Conservation (phyloP, 2,888 invertebrate species). For the Agonopterix subpropinquella region DNA sequence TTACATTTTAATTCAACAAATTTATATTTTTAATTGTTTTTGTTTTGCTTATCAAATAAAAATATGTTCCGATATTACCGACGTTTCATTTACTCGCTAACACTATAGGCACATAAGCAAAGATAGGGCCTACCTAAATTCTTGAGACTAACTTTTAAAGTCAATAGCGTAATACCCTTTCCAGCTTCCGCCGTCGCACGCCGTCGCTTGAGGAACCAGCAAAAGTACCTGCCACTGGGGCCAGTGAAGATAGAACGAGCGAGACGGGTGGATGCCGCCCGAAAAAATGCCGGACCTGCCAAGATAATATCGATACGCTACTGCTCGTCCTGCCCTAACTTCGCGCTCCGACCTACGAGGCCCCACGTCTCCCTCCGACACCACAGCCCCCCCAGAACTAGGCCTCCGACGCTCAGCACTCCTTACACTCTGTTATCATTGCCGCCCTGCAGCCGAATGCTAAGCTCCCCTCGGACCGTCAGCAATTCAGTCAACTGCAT, state of each 20-base stretch:
- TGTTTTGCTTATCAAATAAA: too few species aligned
- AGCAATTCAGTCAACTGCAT: not conserved
- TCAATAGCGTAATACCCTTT: slow-evolving; percentile 58
- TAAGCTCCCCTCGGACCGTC: not conserved
- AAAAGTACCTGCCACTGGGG: slow-evolving; percentile 22
- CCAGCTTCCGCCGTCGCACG: slow-evolving; percentile 45
- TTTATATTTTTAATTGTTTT: too few species aligned
- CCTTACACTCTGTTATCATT: not conserved
- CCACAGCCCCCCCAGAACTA: slow-evolving; percentile 22
- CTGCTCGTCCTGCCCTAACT: slow-evolving; percentile 38
- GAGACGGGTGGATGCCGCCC: slow-evolving; percentile 22
- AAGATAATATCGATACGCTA: slow-evolving; percentile 19
- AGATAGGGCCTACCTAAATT: too few species aligned
- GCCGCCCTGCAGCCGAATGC: not conserved
- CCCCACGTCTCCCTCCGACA: slow-evolving; percentile 16
- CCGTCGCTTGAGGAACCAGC: slow-evolving; percentile 32
- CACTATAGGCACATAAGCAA: too few species aligned
- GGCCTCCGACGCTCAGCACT: slow-evolving; percentile 6
- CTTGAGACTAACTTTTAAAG: slow-evolving; percentile 24
- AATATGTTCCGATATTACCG: too few species aligned
- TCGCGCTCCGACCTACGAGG: slow-evolving; percentile 18
- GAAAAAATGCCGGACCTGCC: slow-evolving; percentile 14
- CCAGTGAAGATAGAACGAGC: slow-evolving; percentile 26
- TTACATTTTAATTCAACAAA: too few species aligned
- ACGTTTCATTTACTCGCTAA: too few species aligned